Evolutionary conservation across 2,888 invertebrate genomes (phyloP).

Genomic region (Neoaliturus tenellus): DNA sequence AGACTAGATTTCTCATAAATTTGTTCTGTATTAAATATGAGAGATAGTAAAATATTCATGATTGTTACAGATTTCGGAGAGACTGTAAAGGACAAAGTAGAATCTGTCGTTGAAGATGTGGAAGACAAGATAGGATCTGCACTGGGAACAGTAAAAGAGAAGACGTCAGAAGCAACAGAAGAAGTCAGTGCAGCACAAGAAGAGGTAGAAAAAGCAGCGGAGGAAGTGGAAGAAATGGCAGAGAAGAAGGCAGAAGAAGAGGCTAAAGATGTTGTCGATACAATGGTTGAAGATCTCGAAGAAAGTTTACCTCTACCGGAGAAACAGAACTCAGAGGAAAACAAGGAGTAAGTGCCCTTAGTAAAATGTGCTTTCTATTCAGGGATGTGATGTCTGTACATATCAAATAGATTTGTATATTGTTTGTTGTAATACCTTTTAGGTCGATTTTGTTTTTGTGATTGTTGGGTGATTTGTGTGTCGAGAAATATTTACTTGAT

Average conservation of each 20-base stretch:
- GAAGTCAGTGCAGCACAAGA: conserved; percentile 47
- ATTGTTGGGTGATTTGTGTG: no score
- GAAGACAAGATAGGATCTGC: conserved; percentile 57
- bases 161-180: conserved; percentile 52
- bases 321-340: conserved; percentile 22
- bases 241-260: conserved; percentile 52
- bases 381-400: conserved; percentile 2
- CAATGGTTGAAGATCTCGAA: conserved; percentile 58
- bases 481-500: no score
- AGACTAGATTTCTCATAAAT: no score
- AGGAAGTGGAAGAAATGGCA: conserved; percentile 52
- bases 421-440: no score
- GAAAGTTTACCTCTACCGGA: conserved; percentile 32
- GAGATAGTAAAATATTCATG: no score
- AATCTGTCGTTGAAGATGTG: conserved; percentile 57
- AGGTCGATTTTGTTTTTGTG: no score
- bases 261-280: conserved; percentile 52
- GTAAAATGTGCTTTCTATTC: not conserved
- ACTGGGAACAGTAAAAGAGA: conserved; percentile 33
- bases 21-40: no score
- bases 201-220: conserved; percentile 32
- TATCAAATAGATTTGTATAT: not conserved
- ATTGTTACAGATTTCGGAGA: conserved; percentile 59
- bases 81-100: conserved; percentile 58
- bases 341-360: conserved; percentile 50